Percentiles rank a stretch among this genome's conserved stretches.
Conservation (phyloP, 2,797 vertebrate species). For the Hoplostethus atlanticus region DNA sequence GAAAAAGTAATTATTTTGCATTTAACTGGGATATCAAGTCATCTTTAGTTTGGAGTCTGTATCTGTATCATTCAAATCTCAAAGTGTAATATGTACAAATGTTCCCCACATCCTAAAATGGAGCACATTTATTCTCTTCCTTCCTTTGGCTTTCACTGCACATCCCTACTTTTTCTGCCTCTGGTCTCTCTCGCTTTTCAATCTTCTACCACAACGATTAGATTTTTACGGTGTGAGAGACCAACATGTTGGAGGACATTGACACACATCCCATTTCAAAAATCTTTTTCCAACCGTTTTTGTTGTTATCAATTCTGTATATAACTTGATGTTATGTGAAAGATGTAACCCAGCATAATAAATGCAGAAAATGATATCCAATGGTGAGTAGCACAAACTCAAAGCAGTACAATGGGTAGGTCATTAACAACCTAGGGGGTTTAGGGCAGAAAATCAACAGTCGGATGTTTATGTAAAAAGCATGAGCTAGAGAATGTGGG, state of each 20-base stretch:
- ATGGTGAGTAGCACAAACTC: background rate
- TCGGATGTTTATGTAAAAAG: conserved; percentile 29
- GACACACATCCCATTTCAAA: background rate
- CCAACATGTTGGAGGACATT: background rate
- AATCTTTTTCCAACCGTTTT: background rate
- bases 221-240: background rate
- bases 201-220: background rate
- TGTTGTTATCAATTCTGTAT: background rate
- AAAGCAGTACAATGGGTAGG: conserved; percentile 15
- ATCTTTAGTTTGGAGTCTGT: background rate
- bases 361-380: conserved; percentile 33
- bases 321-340: conserved; percentile 20
- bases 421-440: background rate
- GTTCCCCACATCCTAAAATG: background rate
- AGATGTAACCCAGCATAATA: conserved; percentile 27
- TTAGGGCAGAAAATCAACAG: conserved; percentile 6
- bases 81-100: background rate
- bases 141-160: background rate
- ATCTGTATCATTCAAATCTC: background rate
- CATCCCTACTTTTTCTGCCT: background rate
- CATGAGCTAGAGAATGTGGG: conserved; percentile 25
- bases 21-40: no score
- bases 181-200: background rate
- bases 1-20: no score
- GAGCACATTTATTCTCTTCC: background rate